These are phyloP conservation scores for Trialeurodes vaporariorum DNA, from an alignment of 1,140 invertebrate species.

Conservation along the genomic window DNA sequence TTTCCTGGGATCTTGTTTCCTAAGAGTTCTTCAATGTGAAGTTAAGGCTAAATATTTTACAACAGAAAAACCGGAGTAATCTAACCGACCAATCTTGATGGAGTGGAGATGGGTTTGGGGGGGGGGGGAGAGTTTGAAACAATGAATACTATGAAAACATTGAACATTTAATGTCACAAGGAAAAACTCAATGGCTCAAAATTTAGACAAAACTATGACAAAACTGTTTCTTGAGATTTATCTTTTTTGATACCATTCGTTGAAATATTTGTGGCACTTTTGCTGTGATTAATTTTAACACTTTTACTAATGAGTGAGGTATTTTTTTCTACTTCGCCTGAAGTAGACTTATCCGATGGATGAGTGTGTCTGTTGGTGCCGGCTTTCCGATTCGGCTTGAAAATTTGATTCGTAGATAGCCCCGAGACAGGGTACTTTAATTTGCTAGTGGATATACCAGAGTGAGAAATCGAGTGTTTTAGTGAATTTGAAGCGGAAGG, in stretches of 20 bases:
- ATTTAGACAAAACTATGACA: too few relatives aligned
- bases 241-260: not conserved
- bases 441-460: not conserved
- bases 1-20: too few relatives aligned
- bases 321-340: not conserved
- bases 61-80: too few relatives aligned
- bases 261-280: not conserved
- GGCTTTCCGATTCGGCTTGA: not conserved
- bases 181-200: too few relatives aligned
- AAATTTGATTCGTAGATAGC: not conserved
- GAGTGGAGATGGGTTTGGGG: too few relatives aligned
- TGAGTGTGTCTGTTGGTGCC: not conserved
- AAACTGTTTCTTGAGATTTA: not conserved
- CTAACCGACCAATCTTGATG: too few relatives aligned
- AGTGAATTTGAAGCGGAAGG: not conserved
- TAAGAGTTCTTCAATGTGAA: too few relatives aligned
- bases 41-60: too few relatives aligned
- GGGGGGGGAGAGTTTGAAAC: too few relatives aligned
- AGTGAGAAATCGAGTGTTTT: not conserved
- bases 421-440: not conserved
- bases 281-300: not conserved
- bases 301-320: not conserved
- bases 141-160: too few relatives aligned
- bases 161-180: too few relatives aligned
- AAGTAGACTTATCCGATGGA: not conserved